Evolutionary conservation across 1,140 invertebrate genomes (phyloP), one percentile per base, ranked within the genome.

Genomic region (Drosophila orosa): DNA sequence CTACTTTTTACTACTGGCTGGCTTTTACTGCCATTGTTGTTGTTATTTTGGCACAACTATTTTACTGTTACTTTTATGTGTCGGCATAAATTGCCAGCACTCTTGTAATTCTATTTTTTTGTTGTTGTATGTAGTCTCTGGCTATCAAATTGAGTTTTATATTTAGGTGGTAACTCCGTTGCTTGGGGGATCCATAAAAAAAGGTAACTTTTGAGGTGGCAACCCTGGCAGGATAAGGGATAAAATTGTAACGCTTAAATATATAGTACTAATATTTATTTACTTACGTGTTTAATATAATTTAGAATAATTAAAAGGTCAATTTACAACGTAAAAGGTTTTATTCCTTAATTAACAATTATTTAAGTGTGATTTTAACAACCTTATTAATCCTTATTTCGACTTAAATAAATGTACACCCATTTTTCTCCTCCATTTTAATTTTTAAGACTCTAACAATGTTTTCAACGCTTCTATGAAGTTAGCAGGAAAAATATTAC

Each of bases 1-100:
- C 83, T 86, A 83, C 74, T 83, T 89, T 86, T 85, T 83, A 68
- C 68, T 60, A 40, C 50, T 50, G 35, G 37, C 68, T 60, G 56
- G 22, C 33, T 74, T 74, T 77, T 67, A 71, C 78, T 65, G 60
- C 58, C 56, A 40, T 61, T 54, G 37, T 74, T 79, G 58, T 56
- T 62, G 47, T 25, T 60, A 42, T 66, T 59, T 33, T 59, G 66
- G 31, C 33, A 27, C 22, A 22, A 58, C 44, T 59, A 42, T 74
- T 72, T 74, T 71, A 69, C 54, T 56, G 66, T 61, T 48, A 56
- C 8, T 80, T 84, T 84, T 84, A 81, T 81, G 74, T 66, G 40
- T 42, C 60, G 60, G 62, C 82, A 81, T 84, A 84, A 84, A 81
- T 85, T 81, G 48, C 39, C n/a, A 40, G 40, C 19, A 74, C 35